Evolutionary conservation across 2,888 invertebrate genomes (phyloP).

Genomic region (Branchinecta sandiegonensis): DNA sequence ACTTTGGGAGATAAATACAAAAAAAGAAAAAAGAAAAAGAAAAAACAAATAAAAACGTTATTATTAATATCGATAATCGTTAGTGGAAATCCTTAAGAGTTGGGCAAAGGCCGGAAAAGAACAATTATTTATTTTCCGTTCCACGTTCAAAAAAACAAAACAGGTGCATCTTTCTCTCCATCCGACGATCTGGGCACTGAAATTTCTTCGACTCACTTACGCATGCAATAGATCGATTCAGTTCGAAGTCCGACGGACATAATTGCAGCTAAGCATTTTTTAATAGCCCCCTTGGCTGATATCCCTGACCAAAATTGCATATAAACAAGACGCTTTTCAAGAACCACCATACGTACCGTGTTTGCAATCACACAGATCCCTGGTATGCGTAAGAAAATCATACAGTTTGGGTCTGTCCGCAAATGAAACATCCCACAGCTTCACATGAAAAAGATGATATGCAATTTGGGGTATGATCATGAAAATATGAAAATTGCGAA

Average conservation of each 20-base stretch:
- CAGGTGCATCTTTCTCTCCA: too few relatives aligned
- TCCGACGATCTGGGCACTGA: too few relatives aligned
- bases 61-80: too few relatives aligned
- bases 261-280: conserved; percentile 12
- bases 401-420: not conserved
- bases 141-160: too few relatives aligned
- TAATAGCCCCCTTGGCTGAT: conserved; percentile 10
- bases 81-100: too few relatives aligned
- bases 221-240: conserved; percentile 3
- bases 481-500: conserved; percentile 14
- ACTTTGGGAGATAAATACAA: too few relatives aligned
- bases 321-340: not conserved
- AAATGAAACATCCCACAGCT: conserved; percentile 11
- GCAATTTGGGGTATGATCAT: not conserved
- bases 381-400: not conserved
- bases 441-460: not conserved
- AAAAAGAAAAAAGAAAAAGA: too few relatives aligned
- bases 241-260: conserved; percentile 1
- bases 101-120: too few relatives aligned
- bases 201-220: too few relatives aligned
- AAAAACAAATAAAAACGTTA: too few relatives aligned
- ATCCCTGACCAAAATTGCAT: conserved; percentile 15
- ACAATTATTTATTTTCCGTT: too few relatives aligned
- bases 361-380: not conserved
- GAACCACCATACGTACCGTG: not conserved